Evolutionary conservation across 2,113 vertebrate species (phyloP), one percentile per base, ranked within the genome.

Genomic region (Ciconia stormi): DNA sequence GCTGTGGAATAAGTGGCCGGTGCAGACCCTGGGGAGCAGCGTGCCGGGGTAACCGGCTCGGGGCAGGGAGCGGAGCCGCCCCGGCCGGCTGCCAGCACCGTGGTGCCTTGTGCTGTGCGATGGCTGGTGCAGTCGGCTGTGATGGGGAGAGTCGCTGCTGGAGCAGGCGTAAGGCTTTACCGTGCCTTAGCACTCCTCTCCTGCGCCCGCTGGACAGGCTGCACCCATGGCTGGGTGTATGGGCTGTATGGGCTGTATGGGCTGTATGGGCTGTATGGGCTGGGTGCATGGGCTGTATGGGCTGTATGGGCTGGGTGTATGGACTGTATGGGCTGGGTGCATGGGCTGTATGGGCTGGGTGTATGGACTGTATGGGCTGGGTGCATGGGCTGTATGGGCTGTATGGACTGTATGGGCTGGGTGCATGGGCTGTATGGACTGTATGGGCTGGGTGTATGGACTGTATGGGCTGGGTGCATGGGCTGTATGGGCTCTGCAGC

Each of bases 11-110:
- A 16, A 79, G 34, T 13, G 88, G 9, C 36, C 15, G 8, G n/a
- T 17, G 61, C 42, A 65, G 79, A 8, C 32, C 26, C 56, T 71
- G 62, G 70, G 72, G 34, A 44, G 34, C 67, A 52, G 66, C 1
- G 1, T 40, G 77, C 26, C 0, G 2, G 67, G 63, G 27, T 38
- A 7, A 10, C 23, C 0, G 0, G 53, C 71, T 44, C 0, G 0
- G 53, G 53, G 36, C 25, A 9, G 50, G 42, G 49, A 65, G 53
- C 1, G 1, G 49, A 38, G 63, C 58, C 2, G 4, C 6, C 10
- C 18, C 25, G 6, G 16, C 16, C 2, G 18, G 38, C 73, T 42
- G 61, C 50, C 66, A 88, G 50, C 40, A 4, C 38, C 5, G 9
- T 5, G 80, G 42, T 19, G 29, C 5, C 3, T 62, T 23, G 38